Evolutionary conservation across 1,140 invertebrate species (phyloP), one percentile per base, ranked within the genome.

Genomic region (Frieseomelitta varia): DNA sequence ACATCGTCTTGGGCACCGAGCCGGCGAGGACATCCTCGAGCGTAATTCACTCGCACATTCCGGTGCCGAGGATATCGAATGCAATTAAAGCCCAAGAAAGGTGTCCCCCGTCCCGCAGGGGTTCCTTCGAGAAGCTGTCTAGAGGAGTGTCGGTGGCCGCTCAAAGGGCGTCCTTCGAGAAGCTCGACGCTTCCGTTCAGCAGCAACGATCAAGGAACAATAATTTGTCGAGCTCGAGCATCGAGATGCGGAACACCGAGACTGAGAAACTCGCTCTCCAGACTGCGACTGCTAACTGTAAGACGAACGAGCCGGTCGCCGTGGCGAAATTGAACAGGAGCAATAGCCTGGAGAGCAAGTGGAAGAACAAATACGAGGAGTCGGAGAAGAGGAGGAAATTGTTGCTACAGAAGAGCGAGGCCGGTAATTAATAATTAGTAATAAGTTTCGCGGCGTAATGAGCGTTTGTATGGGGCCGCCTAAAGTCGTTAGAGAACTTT

Each of bases 291-390:
- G 51, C 27, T 24, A 65, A 53, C 30, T 84, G 72, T 27, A 88
- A 69, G 71, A 77, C 55, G 24, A 86, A 76, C 63, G 81, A 87
- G 14, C n/a, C 10, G 34, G n/a, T 68, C 27, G 76, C 34, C 1
- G 34, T 81, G 61, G 27, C 85, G 3, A 89, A 86, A 79, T 86
- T 93, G 17, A 91, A 92, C 53, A 87, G 92, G 11, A 92, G 88
- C 84, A 91, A 94, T 75, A 93, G 92, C 73, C 92, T 93, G 53
- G 91, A 93, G 82, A 90, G 68, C 90, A 95, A 95, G 87, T 97
- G 96, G 96, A 96, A 96, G 93, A 94, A 90, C 56, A 96, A 96
- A 93, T 97, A 95, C 88, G 96, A 97, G 81, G 96, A 97, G 34
- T 95, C 96, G 4, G 97, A 97, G 91, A 95, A 95, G 81, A 96